Conservation (phyloP, 2,888 invertebrate species). For the Erannis defoliaria region DNA sequence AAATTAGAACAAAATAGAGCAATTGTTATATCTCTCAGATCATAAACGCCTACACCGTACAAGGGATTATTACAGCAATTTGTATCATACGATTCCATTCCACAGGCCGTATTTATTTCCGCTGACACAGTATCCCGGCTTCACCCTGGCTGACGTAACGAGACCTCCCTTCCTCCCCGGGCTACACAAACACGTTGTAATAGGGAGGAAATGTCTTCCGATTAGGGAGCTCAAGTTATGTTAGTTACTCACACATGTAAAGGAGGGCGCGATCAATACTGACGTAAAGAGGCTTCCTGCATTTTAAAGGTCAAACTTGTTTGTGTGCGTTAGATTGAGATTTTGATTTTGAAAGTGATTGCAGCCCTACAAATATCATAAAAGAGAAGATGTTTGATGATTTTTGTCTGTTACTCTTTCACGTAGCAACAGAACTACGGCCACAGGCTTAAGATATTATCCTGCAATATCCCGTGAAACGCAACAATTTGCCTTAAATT, state of each 20-base stretch:
- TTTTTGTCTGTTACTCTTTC: no score
- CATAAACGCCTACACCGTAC: conserved; percentile 3
- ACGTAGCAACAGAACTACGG: no score
- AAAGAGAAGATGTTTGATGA: no score
- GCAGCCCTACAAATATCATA: no score
- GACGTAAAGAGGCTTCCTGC: conserved; percentile 34
- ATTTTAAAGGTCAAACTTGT: conserved; percentile 37
- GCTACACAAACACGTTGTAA: conserved; percentile 35
- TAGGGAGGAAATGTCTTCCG: conserved; percentile 34
- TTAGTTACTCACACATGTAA: conserved; percentile 29
- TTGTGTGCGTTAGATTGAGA: conserved; percentile 31
- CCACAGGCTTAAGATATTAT: no score
- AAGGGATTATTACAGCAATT: conserved; percentile 27
- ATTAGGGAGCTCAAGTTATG: conserved; percentile 37
- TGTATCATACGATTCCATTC: conserved; percentile 35
- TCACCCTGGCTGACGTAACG: conserved; percentile 23
- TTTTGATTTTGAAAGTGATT: conserved; percentile 9
- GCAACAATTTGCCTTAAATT: no score
- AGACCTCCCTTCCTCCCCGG: conserved; percentile 36
- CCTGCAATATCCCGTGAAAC: no score
- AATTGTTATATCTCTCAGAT: not conserved
- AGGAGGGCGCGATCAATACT: conserved; percentile 41
- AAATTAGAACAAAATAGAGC: not conserved
- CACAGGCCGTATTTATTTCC: conserved; percentile 37
- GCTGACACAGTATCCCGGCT: conserved; percentile 36